Evolutionary conservation across 2,113 vertebrate species (phyloP).

Genomic region (Meriones unguiculatus): DNA sequence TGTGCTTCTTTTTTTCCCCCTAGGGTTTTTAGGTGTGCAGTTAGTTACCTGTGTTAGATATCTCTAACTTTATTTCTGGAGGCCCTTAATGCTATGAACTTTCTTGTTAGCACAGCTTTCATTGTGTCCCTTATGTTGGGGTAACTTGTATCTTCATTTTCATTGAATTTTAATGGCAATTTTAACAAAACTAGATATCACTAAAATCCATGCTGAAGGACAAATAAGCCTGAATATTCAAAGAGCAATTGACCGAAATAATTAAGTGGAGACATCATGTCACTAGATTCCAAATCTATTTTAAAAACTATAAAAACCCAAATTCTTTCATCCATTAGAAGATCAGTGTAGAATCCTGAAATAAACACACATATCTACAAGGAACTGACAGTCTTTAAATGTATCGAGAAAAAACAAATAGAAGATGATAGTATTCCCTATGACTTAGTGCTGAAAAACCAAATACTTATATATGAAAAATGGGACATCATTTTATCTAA

Average conservation of each 20-base stretch:
- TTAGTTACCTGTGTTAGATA: no score
- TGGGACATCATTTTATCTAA: neutral
- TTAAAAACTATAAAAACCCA: neutral
- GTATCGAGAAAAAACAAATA: neutral
- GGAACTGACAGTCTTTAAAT: neutral
- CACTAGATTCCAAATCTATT: neutral
- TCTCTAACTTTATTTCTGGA: no score
- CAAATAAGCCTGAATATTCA: neutral
- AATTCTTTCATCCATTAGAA: neutral
- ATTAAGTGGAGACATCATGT: neutral
- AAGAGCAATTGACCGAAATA: neutral
- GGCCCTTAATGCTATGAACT: no score
- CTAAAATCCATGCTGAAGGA: neutral
- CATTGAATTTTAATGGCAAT: neutral
- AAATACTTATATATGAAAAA: neutral
- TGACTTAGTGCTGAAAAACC: neutral
- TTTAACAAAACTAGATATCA: neutral
- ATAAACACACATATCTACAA: neutral
- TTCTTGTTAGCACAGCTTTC: no score
- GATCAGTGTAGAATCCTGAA: neutral
- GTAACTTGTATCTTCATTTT: no score
- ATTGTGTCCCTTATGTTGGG: no score
- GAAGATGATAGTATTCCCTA: neutral
- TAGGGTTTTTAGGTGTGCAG: no score
- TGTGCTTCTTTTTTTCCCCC: no score